A percentile compares a stretch with the other conserved stretches of the same genome.
Conservation (phyloP, 2,113 vertebrate species). For the Ammospiza nelsoni region DNA sequence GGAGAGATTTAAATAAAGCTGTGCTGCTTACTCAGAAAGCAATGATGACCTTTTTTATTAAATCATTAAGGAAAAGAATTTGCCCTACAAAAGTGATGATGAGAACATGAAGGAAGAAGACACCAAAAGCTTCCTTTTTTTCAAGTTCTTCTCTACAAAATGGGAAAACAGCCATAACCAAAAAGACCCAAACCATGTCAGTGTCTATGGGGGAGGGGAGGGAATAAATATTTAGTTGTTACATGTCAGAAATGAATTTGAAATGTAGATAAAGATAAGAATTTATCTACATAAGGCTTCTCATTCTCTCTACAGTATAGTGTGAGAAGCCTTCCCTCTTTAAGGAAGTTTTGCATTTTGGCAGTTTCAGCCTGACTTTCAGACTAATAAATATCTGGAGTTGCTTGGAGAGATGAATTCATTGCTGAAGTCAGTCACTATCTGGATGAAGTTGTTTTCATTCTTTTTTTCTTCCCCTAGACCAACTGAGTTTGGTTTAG, state of each 20-base stretch:
- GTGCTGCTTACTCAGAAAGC: neutral
- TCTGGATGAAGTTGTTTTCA: neutral
- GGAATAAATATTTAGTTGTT: neutral
- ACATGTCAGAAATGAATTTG: neutral
- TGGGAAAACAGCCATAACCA: neutral
- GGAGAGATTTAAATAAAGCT: neutral
- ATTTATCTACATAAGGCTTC: too few relatives aligned
- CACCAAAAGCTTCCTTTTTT: neutral
- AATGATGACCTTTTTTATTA: neutral
- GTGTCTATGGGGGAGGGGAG: neutral
- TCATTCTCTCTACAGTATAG: neutral
- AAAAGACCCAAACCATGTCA: neutral
- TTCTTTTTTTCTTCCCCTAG: neutral
- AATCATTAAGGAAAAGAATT: neutral
- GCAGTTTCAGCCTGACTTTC: neutral
- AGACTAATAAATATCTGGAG: neutral
- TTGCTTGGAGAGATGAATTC: neutral
- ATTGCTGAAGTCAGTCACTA: neutral
- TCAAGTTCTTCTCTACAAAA: neutral
- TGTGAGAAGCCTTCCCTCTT: neutral
- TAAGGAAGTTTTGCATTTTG: neutral
- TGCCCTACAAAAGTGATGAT: neutral
- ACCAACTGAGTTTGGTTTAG: neutral
- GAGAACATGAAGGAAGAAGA: neutral
- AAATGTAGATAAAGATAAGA: neutral